A percentile compares a stretch with the other conserved stretches of the same genome.
These are phyloP conservation scores for Limnephilus lunatus DNA, from an alignment of 2,888 invertebrate genomes.

Conservation along the genomic window DNA sequence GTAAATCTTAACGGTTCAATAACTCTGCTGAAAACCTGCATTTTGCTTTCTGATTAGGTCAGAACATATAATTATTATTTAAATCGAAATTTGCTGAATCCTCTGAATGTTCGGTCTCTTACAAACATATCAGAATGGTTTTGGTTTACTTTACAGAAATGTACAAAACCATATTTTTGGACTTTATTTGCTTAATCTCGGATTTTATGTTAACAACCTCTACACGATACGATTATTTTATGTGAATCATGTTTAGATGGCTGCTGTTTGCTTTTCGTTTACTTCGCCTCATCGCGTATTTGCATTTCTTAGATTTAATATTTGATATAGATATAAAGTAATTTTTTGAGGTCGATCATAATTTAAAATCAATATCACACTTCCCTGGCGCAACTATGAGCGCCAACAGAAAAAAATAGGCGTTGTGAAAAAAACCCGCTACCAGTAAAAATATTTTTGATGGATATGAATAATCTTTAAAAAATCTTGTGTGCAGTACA, in stretches of 20 bases:
- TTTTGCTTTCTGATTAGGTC: not conserved
- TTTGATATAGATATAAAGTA: not conserved
- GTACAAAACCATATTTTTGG: not conserved
- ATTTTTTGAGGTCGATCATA: not conserved
- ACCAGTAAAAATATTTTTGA: not conserved
- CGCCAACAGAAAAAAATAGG: not conserved
- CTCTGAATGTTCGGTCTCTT: not conserved
- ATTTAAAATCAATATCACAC: not conserved
- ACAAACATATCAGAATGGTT: not conserved
- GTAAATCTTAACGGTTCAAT: too few relatives aligned
- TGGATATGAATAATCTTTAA: not conserved
- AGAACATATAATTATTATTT: not conserved
- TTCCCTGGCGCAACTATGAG: not conserved
- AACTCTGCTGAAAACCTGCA: not conserved
- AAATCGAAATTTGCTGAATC: not conserved
- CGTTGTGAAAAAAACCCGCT: not conserved
- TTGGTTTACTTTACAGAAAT: not conserved
- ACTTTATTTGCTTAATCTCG: not conserved
- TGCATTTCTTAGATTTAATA: not conserved
- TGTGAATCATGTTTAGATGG: not conserved
- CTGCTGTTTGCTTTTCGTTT: not conserved
- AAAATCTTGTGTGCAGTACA: not conserved
- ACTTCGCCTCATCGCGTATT: not conserved
- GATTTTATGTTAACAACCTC: not conserved
- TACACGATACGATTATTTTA: not conserved